Evolutionary conservation across 2,797 vertebrate species (phyloP), one percentile per base, ranked within the genome.

Genomic region (Acanthis flammea): DNA sequence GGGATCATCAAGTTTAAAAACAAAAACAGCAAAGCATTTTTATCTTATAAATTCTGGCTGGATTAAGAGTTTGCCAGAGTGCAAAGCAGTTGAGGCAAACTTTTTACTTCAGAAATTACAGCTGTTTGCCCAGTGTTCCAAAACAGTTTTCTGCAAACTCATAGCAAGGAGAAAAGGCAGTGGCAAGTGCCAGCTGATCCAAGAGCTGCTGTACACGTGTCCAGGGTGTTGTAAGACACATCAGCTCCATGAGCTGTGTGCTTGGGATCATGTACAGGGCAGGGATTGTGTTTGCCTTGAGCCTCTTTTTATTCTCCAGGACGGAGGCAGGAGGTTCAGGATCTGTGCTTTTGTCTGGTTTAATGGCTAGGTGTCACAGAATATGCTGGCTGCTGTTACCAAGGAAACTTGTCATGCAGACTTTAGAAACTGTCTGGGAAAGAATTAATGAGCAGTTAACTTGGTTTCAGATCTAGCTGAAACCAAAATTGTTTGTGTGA

Each of bases 371-470:
- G 83, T 93, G 60, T 76, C 47, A 12, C 19, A 44, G 51, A 90
- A 68, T 45, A 19, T 27, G 24, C 86, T 72, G 70, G 63, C 77
- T 89, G 61, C 48, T 82, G 92, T 95, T 96, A 70, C 93, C 88
- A 95, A 91, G 94, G 96, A 93, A 93, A 96, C 80, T 67, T 91
- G 53, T 70, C 55, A 50, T 45, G 68, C 37, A 73, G 77, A 57
- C 89, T 90, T 86, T 63, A 71, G 88, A 73, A 85, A 76, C 45
- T 90, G 47, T 68, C 88, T 93, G 71, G 55, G 63, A 78, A 93
- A 80, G 74, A 86, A 90, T 73, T 93, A 95, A 94, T 90, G 88
- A 94, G 55, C 74, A 62, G 82, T 86, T 95, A 95, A 88, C 88
- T 90, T 92, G 54, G 27, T 86, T 92, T 96, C 74, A 72, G 73